Conservation (phyloP, 2,797 vertebrate species). For the Monodelphis domestica region DNA sequence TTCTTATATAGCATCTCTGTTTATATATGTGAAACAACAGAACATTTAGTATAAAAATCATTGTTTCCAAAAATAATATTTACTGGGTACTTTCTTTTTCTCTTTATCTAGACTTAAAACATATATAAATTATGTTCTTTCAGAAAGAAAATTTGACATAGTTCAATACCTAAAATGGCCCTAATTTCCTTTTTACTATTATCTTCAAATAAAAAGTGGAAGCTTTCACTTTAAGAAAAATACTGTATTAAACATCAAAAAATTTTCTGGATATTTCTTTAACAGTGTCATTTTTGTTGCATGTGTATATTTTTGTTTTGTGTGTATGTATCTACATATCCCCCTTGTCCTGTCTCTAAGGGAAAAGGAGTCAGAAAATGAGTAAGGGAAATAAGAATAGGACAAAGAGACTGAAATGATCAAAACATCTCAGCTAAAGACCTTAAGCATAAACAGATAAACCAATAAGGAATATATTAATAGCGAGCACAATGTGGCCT, state of each 20-base stretch:
- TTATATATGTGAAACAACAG: conserved; percentile 85
- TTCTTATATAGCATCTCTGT: conserved; percentile 86
- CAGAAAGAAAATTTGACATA: conserved; percentile 72
- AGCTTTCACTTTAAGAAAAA: conserved; percentile 69
- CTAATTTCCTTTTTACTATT: conserved; percentile 64
- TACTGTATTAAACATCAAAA: conserved; percentile 72
- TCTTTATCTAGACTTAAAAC: conserved; percentile 72
- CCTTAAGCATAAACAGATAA: neutral
- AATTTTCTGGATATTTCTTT: conserved; percentile 62
- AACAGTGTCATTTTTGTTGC: conserved; percentile 15
- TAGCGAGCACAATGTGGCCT: neutral
- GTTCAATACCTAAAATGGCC: conserved; percentile 71
- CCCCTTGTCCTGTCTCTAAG: conserved; percentile 41
- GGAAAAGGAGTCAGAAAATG: no score
- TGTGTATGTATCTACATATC: conserved; percentile 64
- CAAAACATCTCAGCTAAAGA: neutral
- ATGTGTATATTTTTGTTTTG: conserved; percentile 50
- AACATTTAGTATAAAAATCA: conserved; percentile 82
- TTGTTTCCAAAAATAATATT: conserved; percentile 82
- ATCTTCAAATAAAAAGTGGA: conserved; percentile 73
- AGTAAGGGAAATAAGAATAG: no score
- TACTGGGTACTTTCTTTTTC: conserved; percentile 67
- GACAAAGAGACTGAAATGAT: no score
- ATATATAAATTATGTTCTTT: conserved; percentile 78
- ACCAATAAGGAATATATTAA: neutral